Percentiles rank a stretch among this genome's conserved stretches.
Evolutionary conservation across 2,797 vertebrate species (phyloP).

Genomic region (Peromyscus melanophrys): DNA sequence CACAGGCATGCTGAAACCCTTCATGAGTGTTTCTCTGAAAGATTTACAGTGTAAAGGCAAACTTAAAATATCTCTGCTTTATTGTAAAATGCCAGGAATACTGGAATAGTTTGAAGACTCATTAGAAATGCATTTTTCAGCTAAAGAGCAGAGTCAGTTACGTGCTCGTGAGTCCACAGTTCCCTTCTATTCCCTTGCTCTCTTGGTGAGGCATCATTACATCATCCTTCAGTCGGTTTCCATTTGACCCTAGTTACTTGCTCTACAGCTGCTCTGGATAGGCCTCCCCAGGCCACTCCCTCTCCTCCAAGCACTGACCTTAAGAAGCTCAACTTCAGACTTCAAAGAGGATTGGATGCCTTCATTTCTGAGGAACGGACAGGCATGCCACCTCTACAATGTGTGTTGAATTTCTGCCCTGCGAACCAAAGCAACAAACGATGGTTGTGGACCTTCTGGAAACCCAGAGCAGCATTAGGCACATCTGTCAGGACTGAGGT

Average conservation of each 20-base stretch:
- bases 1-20: not conserved
- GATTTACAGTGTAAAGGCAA: slow-evolving; percentile 22
- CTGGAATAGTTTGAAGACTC: slow-evolving; percentile 31
- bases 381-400: not conserved
- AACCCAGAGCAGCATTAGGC: not conserved
- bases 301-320: slow-evolving; percentile 24
- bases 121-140: slow-evolving; percentile 71
- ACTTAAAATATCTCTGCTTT: slow-evolving; percentile 54
- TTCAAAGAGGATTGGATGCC: not conserved
- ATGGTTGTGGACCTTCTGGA: not conserved
- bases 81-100: slow-evolving; percentile 49
- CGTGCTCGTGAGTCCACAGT: not conserved
- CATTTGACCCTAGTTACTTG: not conserved
- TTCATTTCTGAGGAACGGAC: slow-evolving; percentile 29
- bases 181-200: slow-evolving; percentile 10
- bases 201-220: not conserved
- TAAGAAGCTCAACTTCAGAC: slow-evolving; percentile 42
- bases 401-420: not conserved
- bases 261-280: slow-evolving; percentile 16
- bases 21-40: not conserved
- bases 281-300: not conserved
- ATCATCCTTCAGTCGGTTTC: not conserved
- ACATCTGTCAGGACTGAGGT: not conserved
- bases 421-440: slow-evolving; percentile 22
- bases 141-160: slow-evolving; percentile 52